Conservation (phyloP, 1,140 invertebrate species). For the Pogonus chalceus region DNA sequence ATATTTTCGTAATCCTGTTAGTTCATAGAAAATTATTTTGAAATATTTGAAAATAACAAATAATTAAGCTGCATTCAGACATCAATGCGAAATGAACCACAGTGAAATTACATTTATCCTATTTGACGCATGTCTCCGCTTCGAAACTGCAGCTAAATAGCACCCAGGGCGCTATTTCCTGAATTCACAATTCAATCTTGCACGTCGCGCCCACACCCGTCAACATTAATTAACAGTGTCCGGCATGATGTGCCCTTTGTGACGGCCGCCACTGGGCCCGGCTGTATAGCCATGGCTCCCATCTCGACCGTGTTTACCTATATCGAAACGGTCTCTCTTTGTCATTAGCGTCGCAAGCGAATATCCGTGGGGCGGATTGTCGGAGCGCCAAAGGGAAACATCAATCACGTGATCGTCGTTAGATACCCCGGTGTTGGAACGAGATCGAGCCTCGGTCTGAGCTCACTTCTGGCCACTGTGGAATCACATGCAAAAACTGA, state of each 20-base stretch:
- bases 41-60: no score
- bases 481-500: slow-evolving; percentile 6
- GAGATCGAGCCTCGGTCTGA: no score
- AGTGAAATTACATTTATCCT: no score
- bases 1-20: no score
- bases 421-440: neutral
- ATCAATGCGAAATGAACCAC: no score
- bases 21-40: no score
- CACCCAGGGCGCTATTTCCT: neutral
- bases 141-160: no score
- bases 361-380: neutral
- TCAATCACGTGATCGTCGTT: slow-evolving; percentile 4
- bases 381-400: slow-evolving; percentile 3
- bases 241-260: neutral
- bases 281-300: no score
- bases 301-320: neutral
- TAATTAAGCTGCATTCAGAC: no score
- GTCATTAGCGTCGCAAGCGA: neutral
- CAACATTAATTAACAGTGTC: slow-evolving; percentile 6
- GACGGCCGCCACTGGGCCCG: neutral
- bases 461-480: neutral
- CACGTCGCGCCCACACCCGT: neutral
- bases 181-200: slow-evolving; percentile 6
- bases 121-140: no score
- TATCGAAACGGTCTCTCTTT: neutral